Percentiles rank a stretch among this genome's conserved stretches.
phyloP scores from a whole-genome alignment of 2,113 vertebrate species.

The Dermatemys mawii region DNA sequence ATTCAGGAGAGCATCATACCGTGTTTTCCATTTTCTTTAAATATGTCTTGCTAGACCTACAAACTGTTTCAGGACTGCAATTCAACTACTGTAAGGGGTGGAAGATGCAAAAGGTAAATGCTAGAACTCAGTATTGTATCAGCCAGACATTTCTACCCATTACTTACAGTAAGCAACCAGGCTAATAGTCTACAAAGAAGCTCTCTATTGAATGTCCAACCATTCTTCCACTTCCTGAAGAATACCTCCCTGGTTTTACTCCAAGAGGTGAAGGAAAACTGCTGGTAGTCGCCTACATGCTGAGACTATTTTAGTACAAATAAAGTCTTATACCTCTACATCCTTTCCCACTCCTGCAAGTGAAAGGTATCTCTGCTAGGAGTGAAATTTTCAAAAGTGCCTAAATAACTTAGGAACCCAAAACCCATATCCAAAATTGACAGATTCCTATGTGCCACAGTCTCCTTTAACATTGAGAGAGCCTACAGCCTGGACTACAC shows the following conservation, averaged over 20 bases:
- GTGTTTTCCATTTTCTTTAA: constrained; percentile 59
- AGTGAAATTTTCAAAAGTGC: not conserved
- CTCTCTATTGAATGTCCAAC: constrained; percentile 41
- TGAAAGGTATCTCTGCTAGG: not conserved
- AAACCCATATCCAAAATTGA: not conserved
- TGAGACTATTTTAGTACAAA: not conserved
- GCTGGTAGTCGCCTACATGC: not conserved
- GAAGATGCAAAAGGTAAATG: constrained; percentile 28
- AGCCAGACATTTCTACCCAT: constrained; percentile 32
- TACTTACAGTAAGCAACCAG: constrained; percentile 49
- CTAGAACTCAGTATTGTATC: constrained; percentile 3
- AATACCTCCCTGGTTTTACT: not conserved
- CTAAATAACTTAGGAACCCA: not conserved
- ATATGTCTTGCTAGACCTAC: constrained; percentile 43
- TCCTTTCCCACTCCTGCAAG: not conserved
- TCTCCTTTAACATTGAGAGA: not conserved
- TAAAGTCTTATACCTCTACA: not conserved
- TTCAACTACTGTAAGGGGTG: constrained; percentile 33
- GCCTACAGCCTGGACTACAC: not conserved
- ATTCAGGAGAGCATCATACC: not conserved
- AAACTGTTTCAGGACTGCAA: constrained; percentile 54
- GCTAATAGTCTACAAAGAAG: not conserved
- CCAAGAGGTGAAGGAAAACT: not conserved
- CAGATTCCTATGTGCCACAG: not conserved
- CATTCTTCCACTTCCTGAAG: not conserved